phyloP scores from a whole-genome alignment of 2,797 vertebrate genomes.

The Fratercula arctica region DNA sequence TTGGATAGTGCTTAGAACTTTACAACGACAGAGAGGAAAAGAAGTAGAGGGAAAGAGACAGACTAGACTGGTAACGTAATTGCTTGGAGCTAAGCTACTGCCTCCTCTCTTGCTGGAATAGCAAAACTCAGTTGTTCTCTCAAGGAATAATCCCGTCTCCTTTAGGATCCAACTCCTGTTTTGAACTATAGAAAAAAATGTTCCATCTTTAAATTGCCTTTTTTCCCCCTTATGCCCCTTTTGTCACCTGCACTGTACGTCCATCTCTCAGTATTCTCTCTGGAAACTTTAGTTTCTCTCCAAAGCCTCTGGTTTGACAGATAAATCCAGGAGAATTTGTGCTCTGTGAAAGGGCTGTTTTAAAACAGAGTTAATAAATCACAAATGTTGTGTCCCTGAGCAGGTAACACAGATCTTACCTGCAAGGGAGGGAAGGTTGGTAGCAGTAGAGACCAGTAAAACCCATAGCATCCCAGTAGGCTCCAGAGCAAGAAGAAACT shows the following conservation, averaged over 20 bases:
- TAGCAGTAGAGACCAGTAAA: neutral
- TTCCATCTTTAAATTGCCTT: neutral
- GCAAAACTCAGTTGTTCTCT: neutral
- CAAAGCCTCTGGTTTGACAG: neutral
- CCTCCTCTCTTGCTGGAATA: neutral
- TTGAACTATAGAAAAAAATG: neutral
- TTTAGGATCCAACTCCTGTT: neutral
- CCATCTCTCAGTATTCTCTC: neutral
- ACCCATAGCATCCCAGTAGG: neutral
- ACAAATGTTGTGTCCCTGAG: neutral
- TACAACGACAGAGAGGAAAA: neutral
- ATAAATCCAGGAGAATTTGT: neutral
- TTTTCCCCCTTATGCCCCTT: neutral
- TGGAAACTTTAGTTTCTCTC: neutral
- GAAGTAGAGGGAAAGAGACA: neutral
- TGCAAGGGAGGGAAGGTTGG: neutral
- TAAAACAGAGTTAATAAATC: neutral
- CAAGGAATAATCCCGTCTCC: neutral
- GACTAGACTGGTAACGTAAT: neutral
- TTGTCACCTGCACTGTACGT: neutral
- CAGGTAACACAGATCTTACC: neutral
- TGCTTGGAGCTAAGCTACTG: neutral
- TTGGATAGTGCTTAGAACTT: constrained; percentile 7
- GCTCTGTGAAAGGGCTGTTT: neutral
- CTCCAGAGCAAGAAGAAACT: neutral